These are phyloP conservation scores for Lethocerus indicus DNA, from an alignment of 1,140 invertebrate species.

Conservation along the genomic window DNA sequence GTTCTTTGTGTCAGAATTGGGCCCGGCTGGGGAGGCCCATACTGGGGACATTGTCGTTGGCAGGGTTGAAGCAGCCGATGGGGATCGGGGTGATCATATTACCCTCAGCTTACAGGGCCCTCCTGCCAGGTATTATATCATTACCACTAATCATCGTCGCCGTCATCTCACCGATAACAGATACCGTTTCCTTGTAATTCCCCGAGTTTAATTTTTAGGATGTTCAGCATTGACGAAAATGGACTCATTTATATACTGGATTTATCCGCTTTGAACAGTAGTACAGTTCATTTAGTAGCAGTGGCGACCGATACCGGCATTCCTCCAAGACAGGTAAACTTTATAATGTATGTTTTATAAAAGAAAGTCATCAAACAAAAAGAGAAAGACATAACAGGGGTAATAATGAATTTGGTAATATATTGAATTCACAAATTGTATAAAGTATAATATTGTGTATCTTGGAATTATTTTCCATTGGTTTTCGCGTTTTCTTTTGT, in stretches of 20 bases:
- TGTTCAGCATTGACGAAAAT: constrained; percentile 32
- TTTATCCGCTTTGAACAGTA: constrained; percentile 25
- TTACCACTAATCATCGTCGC: no score
- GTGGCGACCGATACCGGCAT: constrained; percentile 62
- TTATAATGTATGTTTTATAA: no score
- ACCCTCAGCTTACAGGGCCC: constrained; percentile 49
- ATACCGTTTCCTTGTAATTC: neutral
- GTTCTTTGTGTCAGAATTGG: constrained; percentile 42
- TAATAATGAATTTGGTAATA: no score
- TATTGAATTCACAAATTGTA: no score
- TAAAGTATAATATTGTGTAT: no score
- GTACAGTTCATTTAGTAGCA: constrained; percentile 48
- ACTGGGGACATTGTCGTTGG: constrained; percentile 34
- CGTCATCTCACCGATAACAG: no score
- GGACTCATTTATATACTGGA: constrained; percentile 30
- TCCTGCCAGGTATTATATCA: constrained; percentile 50
- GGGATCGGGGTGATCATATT: constrained; percentile 55
- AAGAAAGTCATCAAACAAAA: no score
- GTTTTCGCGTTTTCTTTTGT: no score
- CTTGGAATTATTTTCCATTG: no score
- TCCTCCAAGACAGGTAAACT: constrained; percentile 45
- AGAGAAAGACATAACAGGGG: no score
- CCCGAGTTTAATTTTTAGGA: constrained; percentile 20
- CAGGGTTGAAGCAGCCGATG: constrained; percentile 52
- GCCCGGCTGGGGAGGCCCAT: constrained; percentile 39